Base-by-base conservation (phyloP, 2,797 vertebrate species). In the Morelia viridis region DNA sequence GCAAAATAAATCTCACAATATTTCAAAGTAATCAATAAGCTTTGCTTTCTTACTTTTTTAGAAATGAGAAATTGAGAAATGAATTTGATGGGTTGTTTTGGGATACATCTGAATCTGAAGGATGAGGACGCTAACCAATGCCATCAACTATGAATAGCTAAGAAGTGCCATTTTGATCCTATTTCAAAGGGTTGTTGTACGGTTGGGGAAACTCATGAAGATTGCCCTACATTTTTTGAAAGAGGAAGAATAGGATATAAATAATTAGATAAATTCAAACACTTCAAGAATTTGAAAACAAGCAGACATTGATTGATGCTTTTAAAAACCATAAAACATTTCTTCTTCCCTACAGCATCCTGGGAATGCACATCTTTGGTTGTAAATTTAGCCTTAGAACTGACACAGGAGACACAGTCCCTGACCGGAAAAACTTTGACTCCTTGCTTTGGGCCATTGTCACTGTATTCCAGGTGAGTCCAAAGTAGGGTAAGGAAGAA, bases 361-460 rank as follows among this genome's bases (percentile, higher is more conserved):
- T 99, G 60, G 99, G 99, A 95, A 99, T 99, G 99, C 99, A 99
- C 92, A 99, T 99, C 94, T 99, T 99, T 92, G 99, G 99, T 86
- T 99, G 99, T 96, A 99, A 99, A 96, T 99, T 99, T 97, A 99
- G 99, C 94, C 97, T 99, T 95, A 98, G 98, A 95, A 99, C 99
- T 0, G 99, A 99, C 65, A 98, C 98, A 0, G 99, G 99, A 92
- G 99, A 99, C 96, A 99, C 99, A 0, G 98, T 99, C n/a, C 99
- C 99, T 0, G 99, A 99, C 96, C 96, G 99, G 92, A 99, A 99
- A 97, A 99, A 99, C 97, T 99, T 99, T 88, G 99, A 99, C 96
- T 99, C 99, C 11, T 95, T 99, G 93, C 98, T 99, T 17, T 99
- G 99, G 99, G 99, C 99, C 93, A 99, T 99, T 0, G 99, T 99